Conservation (phyloP, 2,888 invertebrate genomes). For the Protonemura montana region DNA sequence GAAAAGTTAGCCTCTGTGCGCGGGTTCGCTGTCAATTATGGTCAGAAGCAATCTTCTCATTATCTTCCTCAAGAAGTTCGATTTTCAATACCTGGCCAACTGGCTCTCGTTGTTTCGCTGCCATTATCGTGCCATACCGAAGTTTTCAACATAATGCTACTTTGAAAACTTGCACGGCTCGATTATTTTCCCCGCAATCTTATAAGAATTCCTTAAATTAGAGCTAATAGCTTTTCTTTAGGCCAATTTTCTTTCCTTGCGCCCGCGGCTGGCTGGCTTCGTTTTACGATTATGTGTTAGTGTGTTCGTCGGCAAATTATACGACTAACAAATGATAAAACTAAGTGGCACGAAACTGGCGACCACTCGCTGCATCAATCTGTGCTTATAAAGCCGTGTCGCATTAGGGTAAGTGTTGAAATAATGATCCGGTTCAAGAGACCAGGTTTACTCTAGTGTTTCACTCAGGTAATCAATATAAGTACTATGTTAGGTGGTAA, state of each 20-base stretch:
- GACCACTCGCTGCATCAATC: background rate
- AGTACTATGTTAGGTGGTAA: conserved; percentile 39
- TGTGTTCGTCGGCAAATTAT: background rate
- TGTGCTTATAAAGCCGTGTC: conserved; percentile 3
- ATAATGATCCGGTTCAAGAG: conserved; percentile 31
- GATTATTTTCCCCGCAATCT: background rate
- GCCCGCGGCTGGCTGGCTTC: background rate
- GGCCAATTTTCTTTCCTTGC: background rate
- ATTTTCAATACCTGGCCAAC: background rate
- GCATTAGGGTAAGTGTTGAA: conserved; percentile 14
- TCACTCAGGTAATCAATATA: conserved; percentile 41
- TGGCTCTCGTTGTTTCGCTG: background rate
- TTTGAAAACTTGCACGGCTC: background rate
- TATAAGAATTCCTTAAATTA: background rate
- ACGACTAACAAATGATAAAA: background rate
- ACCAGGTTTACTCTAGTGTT: conserved; percentile 39
- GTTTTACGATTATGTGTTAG: background rate
- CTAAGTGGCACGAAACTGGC: background rate
- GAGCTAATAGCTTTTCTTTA: background rate
- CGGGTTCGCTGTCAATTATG: background rate
- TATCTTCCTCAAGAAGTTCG: background rate
- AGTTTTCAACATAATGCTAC: background rate
- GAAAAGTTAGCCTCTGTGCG: background rate
- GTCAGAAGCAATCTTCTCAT: background rate
- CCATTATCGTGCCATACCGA: background rate